Base-by-base conservation (phyloP, 2,797 vertebrate species). In the Halcyon leucocephala region DNA sequence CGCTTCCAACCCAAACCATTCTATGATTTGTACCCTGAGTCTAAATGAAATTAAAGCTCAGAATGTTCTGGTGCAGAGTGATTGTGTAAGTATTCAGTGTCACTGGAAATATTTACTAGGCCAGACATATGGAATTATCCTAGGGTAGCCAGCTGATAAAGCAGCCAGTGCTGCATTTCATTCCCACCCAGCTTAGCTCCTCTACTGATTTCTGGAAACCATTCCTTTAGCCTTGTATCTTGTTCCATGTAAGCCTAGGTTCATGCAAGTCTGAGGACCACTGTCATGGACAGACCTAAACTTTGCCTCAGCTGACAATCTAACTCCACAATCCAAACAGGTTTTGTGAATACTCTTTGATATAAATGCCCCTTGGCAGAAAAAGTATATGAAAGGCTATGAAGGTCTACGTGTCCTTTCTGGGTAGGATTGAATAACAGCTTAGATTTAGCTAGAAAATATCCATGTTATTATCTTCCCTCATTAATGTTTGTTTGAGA, bases 401-500 rank as follows among this genome's bases (percentile, higher is more conserved):
- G 1, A 79, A 92, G 95, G 62, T 54, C 60, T 65, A 31, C 25
- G 6, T 31, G 21, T 62, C 82, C 62, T 54, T 96, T 58, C 57
- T 58, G 57, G 72, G 28, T 29, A 26, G 44, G 62, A 25, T 0
- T 42, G 60, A 77, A 94, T 92, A 82, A 17, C 33, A 81, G 73
- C 84, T 76, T 51, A 93, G 51, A 67, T 83, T 78, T 77, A 84
- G 15, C 66, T 69, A 35, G 64, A 70, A 93, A 57, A 77, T n/a
- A 61, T 26, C 89, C 55, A 31, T 65, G 41, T 93, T 81, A 42
- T 97, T 96, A 90, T 70, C 60, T 60, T 33, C 66, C 49, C 73
- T 96, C 71, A 91, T 58, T 93, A 81, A 88, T 86, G 72, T 66
- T 81, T 73, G 64, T 85, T 82, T 73, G 57, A 94, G 71, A 86